Percentiles rank a stretch among this genome's conserved stretches.
These are phyloP conservation scores for Marisa cornuarietis DNA, from an alignment of 1,140 invertebrate genomes.

Conservation along the genomic window DNA sequence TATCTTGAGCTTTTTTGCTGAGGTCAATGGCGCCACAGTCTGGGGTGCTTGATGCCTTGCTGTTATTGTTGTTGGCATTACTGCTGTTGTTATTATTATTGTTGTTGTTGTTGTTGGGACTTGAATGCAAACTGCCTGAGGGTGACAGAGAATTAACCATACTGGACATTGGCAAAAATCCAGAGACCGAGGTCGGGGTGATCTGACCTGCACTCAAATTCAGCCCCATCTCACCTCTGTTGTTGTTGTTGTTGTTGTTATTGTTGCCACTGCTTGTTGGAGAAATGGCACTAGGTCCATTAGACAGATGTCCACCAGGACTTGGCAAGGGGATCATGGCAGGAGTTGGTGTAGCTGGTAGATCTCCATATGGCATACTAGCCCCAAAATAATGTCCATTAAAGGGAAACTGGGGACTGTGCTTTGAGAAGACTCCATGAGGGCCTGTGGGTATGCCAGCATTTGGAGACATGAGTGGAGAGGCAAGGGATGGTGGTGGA, in stretches of 20 bases:
- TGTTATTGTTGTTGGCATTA: conserved; percentile 40
- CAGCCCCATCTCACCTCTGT: neutral
- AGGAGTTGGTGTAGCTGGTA: conserved; percentile 14
- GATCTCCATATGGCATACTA: conserved; percentile 4
- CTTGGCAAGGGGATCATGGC: conserved; percentile 20
- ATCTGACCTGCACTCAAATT: neutral
- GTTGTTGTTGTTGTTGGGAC: conserved; percentile 30
- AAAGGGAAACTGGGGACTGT: conserved; percentile 11
- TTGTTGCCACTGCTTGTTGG: conserved; percentile 5
- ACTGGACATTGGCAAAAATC: conserved; percentile 11
- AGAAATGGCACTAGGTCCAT: conserved; percentile 1
- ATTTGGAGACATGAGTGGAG: conserved; percentile 30
- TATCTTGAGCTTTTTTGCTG: conserved; percentile 30
- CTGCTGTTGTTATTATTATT: conserved; percentile 29
- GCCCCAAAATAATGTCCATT: neutral
- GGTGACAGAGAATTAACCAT: conserved; percentile 24
- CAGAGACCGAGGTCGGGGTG: neutral
- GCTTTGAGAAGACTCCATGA: conserved; percentile 37
- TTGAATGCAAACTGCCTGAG: conserved; percentile 12
- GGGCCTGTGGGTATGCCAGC: conserved; percentile 4
- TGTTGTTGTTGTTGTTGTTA: neutral
- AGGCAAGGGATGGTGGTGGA: conserved; percentile 12
- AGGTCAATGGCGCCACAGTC: conserved; percentile 54
- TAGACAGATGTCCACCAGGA: conserved; percentile 3
- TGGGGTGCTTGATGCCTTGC: conserved; percentile 24